Base-by-base conservation (phyloP, 37 sponge, comb jelly and placozoan genomes). In the Crambe crambe region DNA sequence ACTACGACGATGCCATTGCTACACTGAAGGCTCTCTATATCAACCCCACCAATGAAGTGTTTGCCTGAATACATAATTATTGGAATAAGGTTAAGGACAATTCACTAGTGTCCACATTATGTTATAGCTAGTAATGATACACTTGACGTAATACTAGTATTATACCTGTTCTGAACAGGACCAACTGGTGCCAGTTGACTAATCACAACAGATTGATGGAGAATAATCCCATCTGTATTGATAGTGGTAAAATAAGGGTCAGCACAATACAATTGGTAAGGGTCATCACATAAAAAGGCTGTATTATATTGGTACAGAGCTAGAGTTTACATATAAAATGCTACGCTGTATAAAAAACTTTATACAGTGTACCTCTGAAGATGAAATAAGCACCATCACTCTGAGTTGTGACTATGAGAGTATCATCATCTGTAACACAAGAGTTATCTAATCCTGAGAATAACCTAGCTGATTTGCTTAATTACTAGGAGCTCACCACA, bases 81-180 rank as follows among this genome's bases (percentile, higher is more conserved):
- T n/a, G n/a, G n/a, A n/a, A n/a, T n/a, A n/a, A n/a, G n/a, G n/a
- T n/a, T n/a, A n/a, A n/a, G n/a, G n/a, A n/a, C n/a, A n/a, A n/a
- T n/a, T n/a, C n/a, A n/a, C n/a, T n/a, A n/a, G n/a, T n/a, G n/a
- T n/a, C n/a, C n/a, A n/a, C n/a, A n/a, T n/a, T n/a, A n/a, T n/a
- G n/a, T n/a, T n/a, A n/a, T n/a, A n/a, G n/a, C n/a, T n/a, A n/a
- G n/a, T n/a, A n/a, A n/a, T n/a, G n/a, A n/a, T n/a, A n/a, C n/a
- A n/a, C n/a, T n/a, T n/a, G n/a, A n/a, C n/a, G n/a, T n/a, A n/a
- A n/a, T n/a, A n/a, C n/a, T n/a, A n/a, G n/a, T n/a, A n/a, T n/a
- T n/a, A n/a, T 22, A 90, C 90, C 79, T 62, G 90, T 90, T 71
- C 86, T 85, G 42, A 90, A 81, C 9, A 90, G 58, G 23, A 90